Base-by-base conservation (phyloP, 1,140 invertebrate genomes). In the Drosophila gunungcola region DNA sequence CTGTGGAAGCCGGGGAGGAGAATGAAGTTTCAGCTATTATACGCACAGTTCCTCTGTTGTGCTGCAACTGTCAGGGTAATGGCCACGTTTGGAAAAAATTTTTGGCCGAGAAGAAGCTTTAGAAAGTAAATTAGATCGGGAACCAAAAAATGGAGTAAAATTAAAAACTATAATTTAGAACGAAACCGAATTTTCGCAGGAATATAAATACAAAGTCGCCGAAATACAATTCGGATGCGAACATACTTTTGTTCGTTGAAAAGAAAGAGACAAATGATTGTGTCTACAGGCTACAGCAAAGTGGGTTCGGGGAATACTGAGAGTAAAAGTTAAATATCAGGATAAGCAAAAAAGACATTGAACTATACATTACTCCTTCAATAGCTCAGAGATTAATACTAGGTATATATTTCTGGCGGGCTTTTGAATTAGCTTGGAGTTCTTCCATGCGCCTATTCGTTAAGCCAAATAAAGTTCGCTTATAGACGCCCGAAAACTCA, bases 331-430 rank as follows among this genome's bases (percentile, higher is more conserved):
- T 1, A 43, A 32, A 45, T 21, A 57, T 21, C 39, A 57, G 16
- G 41, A 57, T 7, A 56, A 43, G 10, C n/a, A 5, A 57, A 16
- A 57, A 16, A 45, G 27, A 45, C 1, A 5, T 45, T 7, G 34
- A 57, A 45, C 11, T 57, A 4, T 57, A 32, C 10, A 32, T 56
- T 16, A 56, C 32, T 3, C 39, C n/a, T 32, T 56, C 39, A 11
- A 32, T 43, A 41, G 25, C 54, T 2, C 54, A 56, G 27, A 29
- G 25, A 29, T 43, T 43, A 29, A 43, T 56, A 42, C 10, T 56
- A 56, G 27, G 54, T n/a, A 56, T 56, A 27, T 39, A 43, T 16
- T 43, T 56, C 27, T 56, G 39, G 10, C 54, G 54, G 1, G 39
- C 11, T 6, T 21, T 55, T 4, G 41, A 42, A 12, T 21, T 41